Conservation (phyloP, 1,140 invertebrate species). For the Lasioglossum albipes region DNA sequence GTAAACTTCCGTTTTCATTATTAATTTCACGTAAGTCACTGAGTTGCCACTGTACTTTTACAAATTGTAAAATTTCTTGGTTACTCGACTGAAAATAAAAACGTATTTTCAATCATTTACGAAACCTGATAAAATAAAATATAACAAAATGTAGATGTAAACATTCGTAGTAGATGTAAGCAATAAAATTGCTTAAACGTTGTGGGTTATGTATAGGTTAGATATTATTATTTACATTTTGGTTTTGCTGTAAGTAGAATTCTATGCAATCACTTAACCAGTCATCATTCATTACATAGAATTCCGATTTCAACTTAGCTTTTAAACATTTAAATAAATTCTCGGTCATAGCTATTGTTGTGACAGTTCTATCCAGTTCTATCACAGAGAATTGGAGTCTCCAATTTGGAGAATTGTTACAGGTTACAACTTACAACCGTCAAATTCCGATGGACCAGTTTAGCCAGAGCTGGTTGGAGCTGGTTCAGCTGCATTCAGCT, state of each 20-base stretch:
- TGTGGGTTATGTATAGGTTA: not conserved
- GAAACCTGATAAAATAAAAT: not conserved
- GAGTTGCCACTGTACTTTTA: slow-evolving; percentile 83
- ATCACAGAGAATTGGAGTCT: no score
- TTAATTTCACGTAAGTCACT: slow-evolving; percentile 83
- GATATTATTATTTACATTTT: slow-evolving; percentile 29
- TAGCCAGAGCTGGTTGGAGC: no score
- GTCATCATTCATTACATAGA: slow-evolving; percentile 65
- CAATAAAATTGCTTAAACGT: not conserved
- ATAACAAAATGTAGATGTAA: not conserved
- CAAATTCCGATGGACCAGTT: no score
- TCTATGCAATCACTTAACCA: slow-evolving; percentile 73
- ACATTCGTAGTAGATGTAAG: not conserved
- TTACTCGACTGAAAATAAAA: slow-evolving; percentile 29
- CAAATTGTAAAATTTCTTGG: slow-evolving; percentile 70
- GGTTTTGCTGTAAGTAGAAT: slow-evolving; percentile 60
- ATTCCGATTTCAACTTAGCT: slow-evolving; percentile 52
- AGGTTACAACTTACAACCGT: no score
- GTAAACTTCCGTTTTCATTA: slow-evolving; percentile 81
- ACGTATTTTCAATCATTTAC: slow-evolving; percentile 13
- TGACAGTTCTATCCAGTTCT: no score
- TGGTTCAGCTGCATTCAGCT: no score
- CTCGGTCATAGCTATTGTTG: slow-evolving; percentile 53
- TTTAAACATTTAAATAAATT: slow-evolving; percentile 52
- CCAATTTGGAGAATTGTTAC: no score